Conservation (phyloP, 2,797 vertebrate species). For the Sebastes ruberrimus region DNA sequence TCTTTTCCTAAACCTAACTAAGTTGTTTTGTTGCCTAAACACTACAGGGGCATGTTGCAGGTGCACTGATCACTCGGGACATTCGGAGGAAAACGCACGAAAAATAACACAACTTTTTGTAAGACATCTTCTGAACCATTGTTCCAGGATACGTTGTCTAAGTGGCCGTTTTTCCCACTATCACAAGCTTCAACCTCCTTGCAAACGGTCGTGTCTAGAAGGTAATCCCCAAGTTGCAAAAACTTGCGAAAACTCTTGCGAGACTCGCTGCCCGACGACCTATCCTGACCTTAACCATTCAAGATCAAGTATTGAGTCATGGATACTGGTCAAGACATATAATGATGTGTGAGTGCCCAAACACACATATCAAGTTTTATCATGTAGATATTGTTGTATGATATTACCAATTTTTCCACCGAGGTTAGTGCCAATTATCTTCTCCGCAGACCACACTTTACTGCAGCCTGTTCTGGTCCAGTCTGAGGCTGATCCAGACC, state of each 20-base stretch:
- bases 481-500: neutral
- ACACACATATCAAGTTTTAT: neutral
- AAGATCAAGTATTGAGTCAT: rapidly evolving
- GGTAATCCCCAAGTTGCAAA: too few species aligned
- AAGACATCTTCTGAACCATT: neutral
- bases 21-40: neutral
- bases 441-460: neutral
- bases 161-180: too few species aligned
- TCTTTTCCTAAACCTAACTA: neutral
- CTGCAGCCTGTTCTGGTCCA: neutral
- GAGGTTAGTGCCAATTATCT: neutral
- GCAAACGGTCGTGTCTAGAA: too few species aligned
- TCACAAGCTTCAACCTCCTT: too few species aligned
- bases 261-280: too few species aligned
- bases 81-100: too few species aligned
- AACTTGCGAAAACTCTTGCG: too few species aligned
- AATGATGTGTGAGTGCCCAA: neutral
- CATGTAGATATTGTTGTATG: neutral
- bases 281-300: too few species aligned
- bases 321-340: neutral
- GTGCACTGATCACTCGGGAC: too few species aligned
- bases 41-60: neutral
- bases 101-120: neutral
- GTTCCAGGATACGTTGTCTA: neutral
- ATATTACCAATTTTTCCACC: neutral